Base-by-base conservation (phyloP, 2,797 vertebrate genomes). In the Oceanodroma leucorhoa region DNA sequence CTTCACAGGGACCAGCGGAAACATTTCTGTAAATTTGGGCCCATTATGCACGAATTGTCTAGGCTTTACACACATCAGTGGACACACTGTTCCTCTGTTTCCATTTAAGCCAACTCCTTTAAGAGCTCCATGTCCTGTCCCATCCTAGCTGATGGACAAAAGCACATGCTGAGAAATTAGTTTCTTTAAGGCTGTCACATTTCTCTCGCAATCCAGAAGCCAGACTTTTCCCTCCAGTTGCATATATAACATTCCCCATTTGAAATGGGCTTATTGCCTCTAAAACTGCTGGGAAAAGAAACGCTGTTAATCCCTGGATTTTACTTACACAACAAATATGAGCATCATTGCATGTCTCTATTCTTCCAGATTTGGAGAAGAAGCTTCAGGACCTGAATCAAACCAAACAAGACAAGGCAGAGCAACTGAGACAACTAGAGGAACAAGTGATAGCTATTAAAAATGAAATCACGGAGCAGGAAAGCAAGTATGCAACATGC, bases 361-460 rank as follows among this genome's bases (percentile, higher is more conserved):
- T 90, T 96, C 83, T 98, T 98, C 81, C 93, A 99, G 99, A 98
- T 81, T 95, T 99, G 97, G 98, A 99, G 97, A 97, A 98, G 96
- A 98, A 94, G 95, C 98, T 99, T 90, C 93, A 97, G 87, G 89
- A 98, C 51, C 95, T 98, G 82, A 96, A 97, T 75, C 92, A 95
- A 94, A 97, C 72, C 32, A 98, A 98, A 94, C 95, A 98, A 82
- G 93, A 98, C 15, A 99, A 98, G 95, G 97, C 93, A 46, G 94
- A 96, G 40, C 98, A 98, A 85, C 95, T 99, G 53, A 97, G 95
- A 48, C 61, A 82, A 65, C 85, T 99, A 43, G 96, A 98, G 76
- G 78, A 98, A 65, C 77, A 77, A 36, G 99, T 97, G 23, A 97
- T 98, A 55, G 83, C 96, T 29, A 97, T 99, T 83, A 98, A 93